phyloP scores from a whole-genome alignment of 2,113 vertebrate genomes.

The Zosterops hypoxanthus region DNA sequence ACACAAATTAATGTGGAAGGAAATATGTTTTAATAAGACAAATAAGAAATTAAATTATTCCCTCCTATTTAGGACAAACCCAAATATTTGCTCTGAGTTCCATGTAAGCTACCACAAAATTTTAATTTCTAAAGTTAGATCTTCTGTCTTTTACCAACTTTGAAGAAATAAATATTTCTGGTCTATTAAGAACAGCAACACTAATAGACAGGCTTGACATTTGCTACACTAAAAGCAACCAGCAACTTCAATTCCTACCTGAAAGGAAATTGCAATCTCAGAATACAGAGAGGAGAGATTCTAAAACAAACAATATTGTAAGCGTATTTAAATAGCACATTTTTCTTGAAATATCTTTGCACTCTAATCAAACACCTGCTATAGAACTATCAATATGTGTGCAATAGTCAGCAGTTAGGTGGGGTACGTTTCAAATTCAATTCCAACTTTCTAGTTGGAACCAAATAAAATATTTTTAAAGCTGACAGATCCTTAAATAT shows the following conservation, averaged over 20 bases:
- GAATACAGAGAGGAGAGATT: conserved; percentile 1
- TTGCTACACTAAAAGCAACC: conserved; percentile 2
- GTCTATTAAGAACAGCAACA: neutral
- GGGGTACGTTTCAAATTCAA: neutral
- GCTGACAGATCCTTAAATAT: neutral
- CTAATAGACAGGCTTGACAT: neutral
- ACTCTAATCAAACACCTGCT: neutral
- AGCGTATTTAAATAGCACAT: neutral
- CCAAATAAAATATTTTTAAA: neutral
- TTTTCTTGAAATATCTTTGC: neutral
- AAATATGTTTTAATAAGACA: neutral
- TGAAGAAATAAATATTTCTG: neutral
- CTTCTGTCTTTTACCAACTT: neutral
- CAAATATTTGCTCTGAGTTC: neutral
- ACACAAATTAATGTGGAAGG: neutral
- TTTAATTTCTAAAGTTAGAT: neutral
- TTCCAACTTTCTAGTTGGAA: neutral
- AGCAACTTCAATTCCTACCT: conserved; percentile 1
- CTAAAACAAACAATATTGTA: conserved; percentile 3
- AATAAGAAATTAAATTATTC: neutral
- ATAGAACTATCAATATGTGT: neutral
- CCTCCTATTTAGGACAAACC: neutral
- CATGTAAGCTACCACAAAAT: neutral
- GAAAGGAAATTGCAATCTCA: conserved; percentile 28
- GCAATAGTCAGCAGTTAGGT: neutral